Conservation (phyloP, 2,888 invertebrate genomes). For the Drosophila crucigera region DNA sequence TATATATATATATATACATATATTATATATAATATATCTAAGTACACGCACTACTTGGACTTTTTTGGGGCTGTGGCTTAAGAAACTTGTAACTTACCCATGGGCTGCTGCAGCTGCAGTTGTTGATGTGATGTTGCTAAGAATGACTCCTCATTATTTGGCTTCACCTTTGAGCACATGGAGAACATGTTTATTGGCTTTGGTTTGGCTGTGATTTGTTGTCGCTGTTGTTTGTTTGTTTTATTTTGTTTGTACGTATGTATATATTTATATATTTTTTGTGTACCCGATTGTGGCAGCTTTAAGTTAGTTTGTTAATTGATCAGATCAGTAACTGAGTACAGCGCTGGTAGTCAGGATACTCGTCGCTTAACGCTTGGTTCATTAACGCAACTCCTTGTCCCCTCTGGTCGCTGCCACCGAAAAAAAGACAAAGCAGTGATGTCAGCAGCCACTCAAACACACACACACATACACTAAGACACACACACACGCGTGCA, state of each 20-base stretch:
- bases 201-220: constrained; percentile 11
- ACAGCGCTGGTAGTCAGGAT: not conserved
- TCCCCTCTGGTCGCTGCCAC: constrained; percentile 1
- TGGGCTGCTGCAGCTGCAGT: constrained; percentile 74
- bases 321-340: constrained; percentile 43
- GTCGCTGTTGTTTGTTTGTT: constrained; percentile 5
- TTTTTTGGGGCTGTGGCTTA: constrained; percentile 45
- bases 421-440: constrained; percentile 35
- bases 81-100: constrained; percentile 70
- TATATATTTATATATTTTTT: not conserved
- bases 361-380: constrained; percentile 6
- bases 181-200: constrained; percentile 82
- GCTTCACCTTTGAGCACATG: constrained; percentile 85
- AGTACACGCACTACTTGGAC: constrained; percentile 3
- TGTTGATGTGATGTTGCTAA: constrained; percentile 55
- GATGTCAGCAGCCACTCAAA: constrained; percentile 51
- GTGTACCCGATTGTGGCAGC: constrained; percentile 57
- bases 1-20: not conserved
- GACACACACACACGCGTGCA: not conserved
- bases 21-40: not conserved
- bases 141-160: constrained; percentile 78
- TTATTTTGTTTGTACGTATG: not conserved
- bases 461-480: not conserved
- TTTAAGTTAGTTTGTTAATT: constrained; percentile 59
- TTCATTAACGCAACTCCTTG: constrained; percentile 26